Percentiles rank a stretch among this genome's conserved stretches.
These are phyloP conservation scores for Drosophila meridiana DNA, from an alignment of 2,888 invertebrate genomes.

Conservation along the genomic window DNA sequence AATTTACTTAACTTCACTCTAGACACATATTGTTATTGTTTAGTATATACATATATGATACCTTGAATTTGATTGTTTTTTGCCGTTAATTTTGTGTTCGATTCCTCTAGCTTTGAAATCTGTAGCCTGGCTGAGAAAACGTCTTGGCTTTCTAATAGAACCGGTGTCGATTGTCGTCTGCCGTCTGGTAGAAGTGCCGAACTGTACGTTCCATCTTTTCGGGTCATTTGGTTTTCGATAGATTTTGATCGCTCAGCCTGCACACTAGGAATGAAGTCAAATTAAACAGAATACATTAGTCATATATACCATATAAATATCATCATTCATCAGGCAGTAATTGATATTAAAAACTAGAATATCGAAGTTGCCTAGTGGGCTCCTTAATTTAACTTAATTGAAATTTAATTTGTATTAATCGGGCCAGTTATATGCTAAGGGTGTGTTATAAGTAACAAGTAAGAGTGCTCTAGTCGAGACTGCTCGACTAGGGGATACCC, in stretches of 20 bases:
- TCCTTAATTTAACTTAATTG: too few relatives aligned
- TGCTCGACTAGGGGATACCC: too few relatives aligned
- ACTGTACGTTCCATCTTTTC: constrained; percentile 1
- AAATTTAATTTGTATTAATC: too few relatives aligned
- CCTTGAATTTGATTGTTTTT: constrained; percentile 85
- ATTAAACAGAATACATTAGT: background rate
- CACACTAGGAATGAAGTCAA: background rate
- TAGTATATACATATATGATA: background rate
- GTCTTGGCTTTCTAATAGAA: constrained; percentile 84
- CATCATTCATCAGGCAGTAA: too few relatives aligned
- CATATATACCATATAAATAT: background rate
- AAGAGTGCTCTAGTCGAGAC: too few relatives aligned
- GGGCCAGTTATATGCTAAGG: too few relatives aligned
- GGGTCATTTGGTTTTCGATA: background rate
- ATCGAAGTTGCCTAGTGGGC: too few relatives aligned
- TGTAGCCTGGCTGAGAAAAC: constrained; percentile 93
- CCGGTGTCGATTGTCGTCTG: constrained; percentile 88
- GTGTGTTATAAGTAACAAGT: too few relatives aligned
- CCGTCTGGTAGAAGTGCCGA: constrained; percentile 49
- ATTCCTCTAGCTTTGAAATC: constrained; percentile 87
- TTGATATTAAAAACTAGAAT: too few relatives aligned
- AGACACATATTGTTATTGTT: background rate
- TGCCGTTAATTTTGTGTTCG: constrained; percentile 44
- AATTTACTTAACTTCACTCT: background rate
- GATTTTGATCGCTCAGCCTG: constrained; percentile 5